phyloP scores from a whole-genome alignment of 2,113 vertebrate species.

The Quiscalus mexicanus region DNA sequence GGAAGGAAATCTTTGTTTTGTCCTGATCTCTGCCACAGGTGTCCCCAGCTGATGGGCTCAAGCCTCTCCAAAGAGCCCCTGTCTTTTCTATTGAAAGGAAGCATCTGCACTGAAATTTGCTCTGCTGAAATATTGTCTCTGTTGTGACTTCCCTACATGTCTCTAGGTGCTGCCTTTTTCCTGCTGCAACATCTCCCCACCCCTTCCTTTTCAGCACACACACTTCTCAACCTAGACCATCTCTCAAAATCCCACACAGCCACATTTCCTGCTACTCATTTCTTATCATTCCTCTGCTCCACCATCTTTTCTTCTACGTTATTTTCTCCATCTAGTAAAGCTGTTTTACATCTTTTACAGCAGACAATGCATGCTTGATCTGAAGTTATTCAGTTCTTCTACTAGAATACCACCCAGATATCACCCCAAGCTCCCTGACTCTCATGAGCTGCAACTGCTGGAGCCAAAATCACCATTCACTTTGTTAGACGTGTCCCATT shows the following conservation, averaged over 20 bases:
- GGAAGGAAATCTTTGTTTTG: background rate
- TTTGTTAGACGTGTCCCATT: background rate
- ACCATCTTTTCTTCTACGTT: background rate
- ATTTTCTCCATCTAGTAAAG: background rate
- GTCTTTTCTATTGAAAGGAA: background rate
- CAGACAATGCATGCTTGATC: background rate
- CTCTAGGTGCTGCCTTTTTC: background rate
- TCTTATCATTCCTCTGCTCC: background rate
- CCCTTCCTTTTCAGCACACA: background rate
- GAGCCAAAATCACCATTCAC: background rate
- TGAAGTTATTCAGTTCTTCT: background rate
- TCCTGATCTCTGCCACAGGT: rapidly evolving
- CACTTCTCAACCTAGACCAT: background rate
- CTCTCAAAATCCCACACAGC: background rate
- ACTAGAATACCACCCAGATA: background rate
- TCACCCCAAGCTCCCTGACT: background rate
- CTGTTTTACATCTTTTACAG: background rate
- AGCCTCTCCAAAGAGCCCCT: background rate
- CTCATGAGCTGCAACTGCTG: background rate
- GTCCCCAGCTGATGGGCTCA: background rate
- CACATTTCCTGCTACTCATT: background rate
- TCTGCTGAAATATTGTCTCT: background rate
- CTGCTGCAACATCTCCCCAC: background rate
- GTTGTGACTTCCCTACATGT: background rate
- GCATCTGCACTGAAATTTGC: background rate